Base-by-base conservation (phyloP, 2,888 invertebrate species). In the Anodontia alba region DNA sequence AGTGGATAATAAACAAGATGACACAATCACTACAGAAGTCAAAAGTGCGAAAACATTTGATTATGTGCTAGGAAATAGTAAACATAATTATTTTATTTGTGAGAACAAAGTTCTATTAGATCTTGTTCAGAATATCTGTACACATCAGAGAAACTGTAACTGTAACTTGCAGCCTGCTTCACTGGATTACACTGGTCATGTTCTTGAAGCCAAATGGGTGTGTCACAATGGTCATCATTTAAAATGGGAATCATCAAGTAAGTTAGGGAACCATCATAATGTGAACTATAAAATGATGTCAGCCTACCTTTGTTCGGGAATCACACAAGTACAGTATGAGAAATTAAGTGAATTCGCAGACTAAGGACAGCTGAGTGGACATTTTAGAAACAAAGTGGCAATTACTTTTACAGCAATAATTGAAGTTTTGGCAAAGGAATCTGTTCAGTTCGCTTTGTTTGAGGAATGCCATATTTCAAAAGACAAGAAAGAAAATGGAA, bases 381-480 rank as follows among this genome's bases (percentile, higher is more conserved):
- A 38, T 38, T 38, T 38, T 38, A 38, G 5, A 12, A 12, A 5
- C 12, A 38, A 38, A 12, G 38, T 12, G 5, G 38, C 38, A 38
- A 8, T 38, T 5, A 38, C 38, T 8, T 73, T 66, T 38, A 62
- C 73, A 20, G 73, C 66, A 7, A 33, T 66, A 7, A 73, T 73
- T 10, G 23, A 33, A 8, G 38, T 38, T 29, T 7, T 49, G 1
- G 49, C 74, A 23, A 49, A 33, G 46, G 31, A 74, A 46, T 67
- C 74, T n/a, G 31, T 74, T 49, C 49, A 66, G n/a, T 42, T 38
- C 7, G 66, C 73, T 42, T 17, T n/a, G 33, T 49, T 33, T 71
- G 68, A 68, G 5, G 33, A 68, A 68, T 8, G 3, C 1, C 36
- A 68, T 12, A 10, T 3, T 15, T 10, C 54, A 1, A 72, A 54